phyloP scores from a whole-genome alignment of 2,888 invertebrate species.

The Rhorus exstirpatorius region DNA sequence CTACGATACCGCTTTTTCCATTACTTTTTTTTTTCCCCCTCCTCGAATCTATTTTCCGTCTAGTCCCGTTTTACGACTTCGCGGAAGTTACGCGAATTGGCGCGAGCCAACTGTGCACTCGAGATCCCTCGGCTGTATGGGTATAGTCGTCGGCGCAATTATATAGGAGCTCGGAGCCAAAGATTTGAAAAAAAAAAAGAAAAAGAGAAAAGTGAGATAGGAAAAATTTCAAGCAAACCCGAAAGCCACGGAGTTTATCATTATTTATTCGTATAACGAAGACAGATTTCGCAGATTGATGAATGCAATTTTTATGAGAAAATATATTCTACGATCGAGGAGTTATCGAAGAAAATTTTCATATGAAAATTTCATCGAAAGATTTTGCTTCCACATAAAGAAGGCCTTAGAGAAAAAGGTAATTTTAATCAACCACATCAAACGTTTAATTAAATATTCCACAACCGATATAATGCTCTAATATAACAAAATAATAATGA shows the following conservation, averaged over 20 bases:
- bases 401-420: too few species aligned
- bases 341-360: too few species aligned
- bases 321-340: too few species aligned
- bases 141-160: not conserved
- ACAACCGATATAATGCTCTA: too few species aligned
- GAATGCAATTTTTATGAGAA: too few species aligned
- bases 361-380: too few species aligned
- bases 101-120: not conserved
- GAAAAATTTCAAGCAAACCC: not conserved
- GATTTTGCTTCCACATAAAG: too few species aligned
- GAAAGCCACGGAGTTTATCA: not conserved
- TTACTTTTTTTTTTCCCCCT: not conserved
- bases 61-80: constrained; percentile 31
- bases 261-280: too few species aligned
- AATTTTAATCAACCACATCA: too few species aligned
- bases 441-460: too few species aligned
- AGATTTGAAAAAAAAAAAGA: not conserved
- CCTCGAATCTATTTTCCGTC: constrained; percentile 34
- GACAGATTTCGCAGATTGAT: too few species aligned
- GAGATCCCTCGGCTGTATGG: not conserved
- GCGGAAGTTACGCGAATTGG: constrained; percentile 7
- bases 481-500: too few species aligned
- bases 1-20: not conserved
- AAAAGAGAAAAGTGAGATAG: not conserved
- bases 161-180: not conserved